Conservation (phyloP, 2,888 invertebrate genomes). For the Carcina quercana region DNA sequence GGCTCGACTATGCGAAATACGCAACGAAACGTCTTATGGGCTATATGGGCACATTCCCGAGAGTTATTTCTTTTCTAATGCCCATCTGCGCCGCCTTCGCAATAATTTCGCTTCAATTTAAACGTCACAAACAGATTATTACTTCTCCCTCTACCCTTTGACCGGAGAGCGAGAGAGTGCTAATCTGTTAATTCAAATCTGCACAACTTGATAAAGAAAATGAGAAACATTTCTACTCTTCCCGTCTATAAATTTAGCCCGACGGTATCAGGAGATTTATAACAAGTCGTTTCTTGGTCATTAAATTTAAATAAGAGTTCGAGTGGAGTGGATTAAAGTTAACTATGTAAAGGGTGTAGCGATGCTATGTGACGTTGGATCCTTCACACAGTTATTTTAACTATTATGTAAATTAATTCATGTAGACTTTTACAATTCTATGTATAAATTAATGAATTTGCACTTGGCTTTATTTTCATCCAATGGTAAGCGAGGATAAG, state of each 20-base stretch:
- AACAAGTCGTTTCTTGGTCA: slow-evolving; percentile 18
- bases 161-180: slow-evolving; percentile 5
- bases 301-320: slow-evolving; percentile 20
- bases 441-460: too few species aligned
- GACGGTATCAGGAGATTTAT: slow-evolving; percentile 20
- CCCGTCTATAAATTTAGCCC: slow-evolving; percentile 8
- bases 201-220: slow-evolving; percentile 12
- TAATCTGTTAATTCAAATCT: slow-evolving; percentile 9
- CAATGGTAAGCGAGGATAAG: too few species aligned
- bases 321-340: slow-evolving; percentile 20
- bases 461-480: too few species aligned
- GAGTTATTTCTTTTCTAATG: slow-evolving; percentile 55
- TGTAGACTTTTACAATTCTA: too few species aligned
- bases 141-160: slow-evolving; percentile 7
- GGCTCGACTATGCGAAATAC: slow-evolving; percentile 43
- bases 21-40: slow-evolving; percentile 44
- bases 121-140: slow-evolving; percentile 23
- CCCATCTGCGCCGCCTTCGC: slow-evolving; percentile 26
- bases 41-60: slow-evolving; percentile 46
- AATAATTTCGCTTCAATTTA: slow-evolving; percentile 36
- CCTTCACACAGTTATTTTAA: background rate
- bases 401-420: too few species aligned
- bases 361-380: background rate
- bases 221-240: slow-evolving; percentile 9
- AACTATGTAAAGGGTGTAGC: slow-evolving; percentile 8